These are phyloP conservation scores for Philereme transversata DNA, from an alignment of 2,888 invertebrate genomes.

Conservation along the genomic window DNA sequence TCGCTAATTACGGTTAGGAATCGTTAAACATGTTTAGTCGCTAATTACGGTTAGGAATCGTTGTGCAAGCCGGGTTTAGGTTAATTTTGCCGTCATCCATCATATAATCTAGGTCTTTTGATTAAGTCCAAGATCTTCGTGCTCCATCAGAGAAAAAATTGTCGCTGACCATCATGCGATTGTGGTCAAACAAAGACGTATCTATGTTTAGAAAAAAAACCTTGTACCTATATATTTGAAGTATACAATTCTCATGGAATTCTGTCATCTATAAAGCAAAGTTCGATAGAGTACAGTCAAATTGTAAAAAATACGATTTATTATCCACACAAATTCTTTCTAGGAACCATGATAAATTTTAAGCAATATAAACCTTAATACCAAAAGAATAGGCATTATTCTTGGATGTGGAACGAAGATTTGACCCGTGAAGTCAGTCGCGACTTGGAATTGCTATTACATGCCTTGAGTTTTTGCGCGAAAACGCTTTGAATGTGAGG, in stretches of 20 bases:
- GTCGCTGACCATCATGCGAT: too few relatives aligned
- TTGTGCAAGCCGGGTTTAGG: too few relatives aligned
- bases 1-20: too few relatives aligned
- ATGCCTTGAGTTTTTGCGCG: slow-evolving; percentile 51
- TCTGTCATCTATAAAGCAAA: slow-evolving; percentile 6
- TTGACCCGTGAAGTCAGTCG: slow-evolving; percentile 47
- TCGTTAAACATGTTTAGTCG: too few relatives aligned
- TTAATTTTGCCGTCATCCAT: too few relatives aligned
- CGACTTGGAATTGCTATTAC: slow-evolving; percentile 51
- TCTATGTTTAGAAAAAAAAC: too few relatives aligned
- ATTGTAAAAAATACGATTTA: slow-evolving; percentile 21
- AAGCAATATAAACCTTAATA: slow-evolving; percentile 26
- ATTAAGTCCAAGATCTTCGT: too few relatives aligned
- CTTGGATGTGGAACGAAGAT: slow-evolving; percentile 35
- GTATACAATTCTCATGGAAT: not conserved
- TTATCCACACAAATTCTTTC: slow-evolving; percentile 6
- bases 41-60: too few relatives aligned
- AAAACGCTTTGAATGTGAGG: slow-evolving; percentile 45
- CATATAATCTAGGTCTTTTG: too few relatives aligned
- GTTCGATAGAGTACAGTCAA: not conserved
- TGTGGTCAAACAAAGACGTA: too few relatives aligned
- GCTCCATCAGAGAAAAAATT: too few relatives aligned
- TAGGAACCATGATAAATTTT: slow-evolving; percentile 9
- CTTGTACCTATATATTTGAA: too few relatives aligned
- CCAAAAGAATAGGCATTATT: slow-evolving; percentile 15